phyloP scores from a whole-genome alignment of 2,113 vertebrate genomes.

The Fulmarus glacialis region DNA sequence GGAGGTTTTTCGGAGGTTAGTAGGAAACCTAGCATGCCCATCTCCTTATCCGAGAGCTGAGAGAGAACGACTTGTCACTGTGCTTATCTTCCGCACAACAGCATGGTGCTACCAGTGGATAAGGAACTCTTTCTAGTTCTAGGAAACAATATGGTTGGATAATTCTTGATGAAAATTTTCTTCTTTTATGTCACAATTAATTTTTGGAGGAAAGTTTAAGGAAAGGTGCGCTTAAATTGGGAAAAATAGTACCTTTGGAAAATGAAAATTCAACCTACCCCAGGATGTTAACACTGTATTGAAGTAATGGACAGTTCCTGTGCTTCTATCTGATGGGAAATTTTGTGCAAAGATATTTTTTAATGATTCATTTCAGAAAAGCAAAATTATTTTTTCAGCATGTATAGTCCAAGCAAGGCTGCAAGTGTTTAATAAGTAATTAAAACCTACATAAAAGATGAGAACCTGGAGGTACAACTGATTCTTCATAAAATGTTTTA shows the following conservation, averaged over 20 bases:
- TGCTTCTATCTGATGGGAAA: background rate
- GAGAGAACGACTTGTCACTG: background rate
- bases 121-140: background rate
- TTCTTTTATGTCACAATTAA: background rate
- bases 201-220: background rate
- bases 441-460: conserved; percentile 5
- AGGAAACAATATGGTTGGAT: background rate
- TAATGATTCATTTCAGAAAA: background rate
- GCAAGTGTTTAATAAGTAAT: conserved; percentile 2
- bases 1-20: background rate
- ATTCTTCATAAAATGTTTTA: conserved; percentile 25
- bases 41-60: background rate
- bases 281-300: background rate
- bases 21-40: background rate
- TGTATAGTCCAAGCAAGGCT: background rate
- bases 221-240: background rate
- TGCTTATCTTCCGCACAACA: background rate
- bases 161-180: background rate
- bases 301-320: background rate
- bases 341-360: background rate
- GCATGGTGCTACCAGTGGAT: no score
- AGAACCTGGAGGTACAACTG: background rate
- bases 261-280: background rate
- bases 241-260: background rate
- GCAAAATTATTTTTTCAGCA: background rate